A percentile compares a stretch with the other conserved stretches of the same genome.
Conservation (phyloP, 2,888 invertebrate species). For the Embidobia sp. region DNA sequence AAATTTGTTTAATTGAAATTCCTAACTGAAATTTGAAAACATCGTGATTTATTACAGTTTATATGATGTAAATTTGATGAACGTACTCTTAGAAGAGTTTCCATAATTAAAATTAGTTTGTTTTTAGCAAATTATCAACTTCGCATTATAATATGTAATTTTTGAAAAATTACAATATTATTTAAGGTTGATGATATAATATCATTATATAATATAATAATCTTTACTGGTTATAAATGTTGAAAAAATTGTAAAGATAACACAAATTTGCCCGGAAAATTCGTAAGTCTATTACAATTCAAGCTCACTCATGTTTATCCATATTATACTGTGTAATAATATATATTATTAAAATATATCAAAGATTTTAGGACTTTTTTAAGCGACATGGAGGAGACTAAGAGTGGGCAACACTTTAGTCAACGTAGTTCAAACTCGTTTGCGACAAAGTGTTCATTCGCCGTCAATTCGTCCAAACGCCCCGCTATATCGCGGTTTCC, state of each 20-base stretch:
- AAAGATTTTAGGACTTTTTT: constrained; percentile 41
- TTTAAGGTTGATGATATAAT: too few relatives aligned
- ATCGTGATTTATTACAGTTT: constrained; percentile 7
- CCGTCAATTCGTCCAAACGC: constrained; percentile 52
- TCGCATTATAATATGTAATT: too few relatives aligned
- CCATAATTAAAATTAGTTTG: too few relatives aligned
- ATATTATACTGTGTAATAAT: too few relatives aligned
- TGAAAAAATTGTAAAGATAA: constrained; percentile 1
- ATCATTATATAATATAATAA: too few relatives aligned
- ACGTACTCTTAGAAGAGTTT: too few relatives aligned
- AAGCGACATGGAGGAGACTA: constrained; percentile 28
- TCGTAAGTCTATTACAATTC: constrained; percentile 39
- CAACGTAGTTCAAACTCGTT: constrained; percentile 57
- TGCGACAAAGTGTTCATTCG: constrained; percentile 57
- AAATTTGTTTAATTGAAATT: constrained; percentile 32
- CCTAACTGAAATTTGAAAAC: neutral
- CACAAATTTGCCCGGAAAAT: constrained; percentile 7
- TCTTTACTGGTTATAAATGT: too few relatives aligned
- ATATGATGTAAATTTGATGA: neutral
- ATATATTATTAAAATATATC: too few relatives aligned
- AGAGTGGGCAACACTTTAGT: constrained; percentile 58
- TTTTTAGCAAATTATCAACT: too few relatives aligned
- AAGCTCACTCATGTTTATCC: too few relatives aligned
- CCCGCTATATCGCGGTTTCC: constrained; percentile 65
- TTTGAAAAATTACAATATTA: too few relatives aligned